phyloP scores from a whole-genome alignment of 2,888 invertebrate species.

The Drosophila pegasa region DNA sequence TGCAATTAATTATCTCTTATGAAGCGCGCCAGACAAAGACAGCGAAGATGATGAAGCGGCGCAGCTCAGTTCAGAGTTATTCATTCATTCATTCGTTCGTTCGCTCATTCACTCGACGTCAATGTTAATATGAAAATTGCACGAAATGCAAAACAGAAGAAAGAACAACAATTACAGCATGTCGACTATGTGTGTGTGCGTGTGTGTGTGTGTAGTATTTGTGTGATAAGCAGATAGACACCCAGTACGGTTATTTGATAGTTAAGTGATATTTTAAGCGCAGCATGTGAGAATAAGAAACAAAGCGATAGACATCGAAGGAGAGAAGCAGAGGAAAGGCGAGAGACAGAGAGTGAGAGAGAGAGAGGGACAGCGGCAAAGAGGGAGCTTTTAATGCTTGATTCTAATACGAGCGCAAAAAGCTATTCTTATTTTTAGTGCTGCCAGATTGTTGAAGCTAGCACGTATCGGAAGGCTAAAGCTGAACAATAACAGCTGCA shows the following conservation, averaged over 20 bases:
- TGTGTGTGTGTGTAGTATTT: not conserved
- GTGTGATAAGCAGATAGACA: constrained; percentile 33
- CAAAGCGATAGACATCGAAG: not conserved
- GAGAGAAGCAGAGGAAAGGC: no score
- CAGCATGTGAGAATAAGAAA: constrained; percentile 40
- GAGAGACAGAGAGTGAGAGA: not conserved
- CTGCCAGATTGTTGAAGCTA: constrained; percentile 14
- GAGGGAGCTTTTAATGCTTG: constrained; percentile 5
- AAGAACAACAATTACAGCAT: constrained; percentile 45
- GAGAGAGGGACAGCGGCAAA: not conserved
- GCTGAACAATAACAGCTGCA: constrained; percentile 50
- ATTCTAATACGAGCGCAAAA: constrained; percentile 21
- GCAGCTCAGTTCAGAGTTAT: constrained; percentile 41
- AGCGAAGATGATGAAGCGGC: constrained; percentile 27
- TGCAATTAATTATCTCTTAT: constrained; percentile 75
- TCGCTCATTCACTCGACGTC: constrained; percentile 41
- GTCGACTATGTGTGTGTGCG: constrained; percentile 4
- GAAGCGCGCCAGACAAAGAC: constrained; percentile 35
- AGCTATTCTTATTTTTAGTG: not conserved
- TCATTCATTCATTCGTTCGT: constrained; percentile 44
- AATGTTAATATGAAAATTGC: constrained; percentile 81
- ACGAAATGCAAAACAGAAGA: constrained; percentile 49
- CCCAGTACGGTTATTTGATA: constrained; percentile 62
- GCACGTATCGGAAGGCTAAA: not conserved
- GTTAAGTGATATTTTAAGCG: constrained; percentile 60